Evolutionary conservation across 2,113 vertebrate genomes (phyloP), one percentile per base, ranked within the genome.

Genomic region (Sinosuthora webbiana): DNA sequence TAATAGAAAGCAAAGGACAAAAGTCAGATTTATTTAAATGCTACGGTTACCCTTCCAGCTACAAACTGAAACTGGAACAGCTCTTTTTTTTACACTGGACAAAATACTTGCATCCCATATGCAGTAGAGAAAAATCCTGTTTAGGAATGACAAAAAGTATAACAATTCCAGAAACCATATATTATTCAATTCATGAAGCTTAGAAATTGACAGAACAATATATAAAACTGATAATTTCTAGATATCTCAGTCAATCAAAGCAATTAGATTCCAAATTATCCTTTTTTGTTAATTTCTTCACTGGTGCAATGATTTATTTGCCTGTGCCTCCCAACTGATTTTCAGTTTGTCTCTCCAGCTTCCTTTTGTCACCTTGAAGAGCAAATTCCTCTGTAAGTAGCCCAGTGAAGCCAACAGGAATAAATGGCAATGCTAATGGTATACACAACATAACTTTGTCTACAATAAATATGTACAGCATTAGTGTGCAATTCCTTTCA

Each of bases 1-100:
- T 96, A 97, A 94, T 82, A 95, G 69, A 95, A 88, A 57, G 78
- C 77, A 39, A 53, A 93, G 89, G 87, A 96, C 78, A 93, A 96
- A 96, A 97, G 95, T 89, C 90, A 97, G 92, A 95, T 97, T 98
- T 97, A 97, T 96, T 93, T 94, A 97, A 97, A 97, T 96, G 30
- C 20, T 45, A 55, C 59, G 87, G 35, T 87, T 96, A 86, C 70
- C 80, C 39, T 96, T 76, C 62, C 45, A 95, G 74, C 56, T 93
- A 93, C 93, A 96, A 96, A 87, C 45, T 91, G 27, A 94, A 94
- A 62, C 41, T 87, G 73, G 33, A 20, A 89, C 5, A 57, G 6
- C 5, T 74, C 11, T 73, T 1, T 27, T 78, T 17, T 62, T 88
- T 45, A 23, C 28, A 62, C 4, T 41, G 30, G 25, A 15, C 3